Base-by-base conservation (phyloP, 92 coral and sea anemone genomes). In the Zoanthus solanderi region DNA sequence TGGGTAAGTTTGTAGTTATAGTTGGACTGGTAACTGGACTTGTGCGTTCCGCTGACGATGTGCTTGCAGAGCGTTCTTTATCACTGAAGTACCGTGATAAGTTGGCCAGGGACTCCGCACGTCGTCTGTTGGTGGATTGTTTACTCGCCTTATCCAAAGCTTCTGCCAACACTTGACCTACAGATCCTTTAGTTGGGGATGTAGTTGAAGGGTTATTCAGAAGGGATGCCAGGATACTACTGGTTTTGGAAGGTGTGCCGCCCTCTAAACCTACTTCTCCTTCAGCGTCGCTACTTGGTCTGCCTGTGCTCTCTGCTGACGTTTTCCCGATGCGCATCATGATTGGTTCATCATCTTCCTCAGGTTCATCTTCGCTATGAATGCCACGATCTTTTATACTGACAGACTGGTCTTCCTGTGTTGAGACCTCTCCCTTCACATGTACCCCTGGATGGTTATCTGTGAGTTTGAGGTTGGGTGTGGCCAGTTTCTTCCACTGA, bases 401-500 rank as follows among this genome's bases (percentile, higher is more conserved):
- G 72, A 89, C 7, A 78, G 76, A 76, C 67, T 79, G 78, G 16
- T 80, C 87, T 13, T 80, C 87, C 61, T 58, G 80, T 32, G 85
- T 23, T 17, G 66, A 16, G 9, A 90, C 83, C 87, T 92, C 95
- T 2, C 99, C 99, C 78, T 97, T 95, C 9, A 97, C 98, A 87
- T 92, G 99, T 45, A 97, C 99, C 71, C 99, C 99, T 5, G 99
- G 99, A 9, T 94, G 92, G 13, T 90, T 84, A 65, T 91, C 92
- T 12, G 92, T 94, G 11, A 97, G 95, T 78, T 94, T 91, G 91
- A 97, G 90, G 17, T 96, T 94, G 13, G 99, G 99, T 15, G 94
- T 93, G 61, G 99, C 99, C 30, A 97, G 86, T 65, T 96, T 94
- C 90, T 97, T 96, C 99, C 99, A 97, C 87, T 97, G 91, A 69